Base-by-base conservation (phyloP, 2,797 vertebrate species). In the Dryobates pubescens region DNA sequence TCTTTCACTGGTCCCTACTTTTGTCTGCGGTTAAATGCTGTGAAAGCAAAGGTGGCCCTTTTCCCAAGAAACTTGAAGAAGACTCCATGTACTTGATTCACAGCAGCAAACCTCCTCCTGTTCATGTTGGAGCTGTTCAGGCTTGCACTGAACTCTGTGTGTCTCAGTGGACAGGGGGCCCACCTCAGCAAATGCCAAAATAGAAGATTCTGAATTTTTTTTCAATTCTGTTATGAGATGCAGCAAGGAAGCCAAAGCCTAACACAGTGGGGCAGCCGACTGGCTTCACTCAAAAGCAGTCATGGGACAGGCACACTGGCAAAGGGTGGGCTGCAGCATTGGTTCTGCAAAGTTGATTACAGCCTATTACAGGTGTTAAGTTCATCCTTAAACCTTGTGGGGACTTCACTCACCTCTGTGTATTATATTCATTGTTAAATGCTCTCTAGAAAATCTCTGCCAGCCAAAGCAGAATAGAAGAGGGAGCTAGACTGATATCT, bases 241-340 rank as follows among this genome's bases (percentile, higher is more conserved):
- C 61, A 70, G 15, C 2, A 0, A 30, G 47, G 72, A 74, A 45
- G 23, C 22, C 29, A 29, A 47, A 43, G n/a, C 26, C 27, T 62
- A 4, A 0, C 26, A 32, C 32, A 23, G 15, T 1, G 0, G 24
- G 51, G 8, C 1, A 1, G 57, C 29, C 1, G 6, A 27, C 29
- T 2, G 8, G 13, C 18, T 47, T 20, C 51, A 68, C 0, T 2
- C 36, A 56, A 59, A 71, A 61, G 43, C 1, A 0, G 24, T 23
- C 9, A 5, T 3, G 2, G 36, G 29, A 24, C 34, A 29, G 29
- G 6, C 20, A 32, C 0, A 1, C 19, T 62, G 54, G 26, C 47
- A 58, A 59, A 54, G 26, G 10, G 30, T 0, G 2, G 22, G 57
- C 34, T 51, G 41, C 18, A 45, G 24, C 24, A 26, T 43, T 63